phyloP scores from a whole-genome alignment of 2,888 invertebrate genomes.

The Lasioglossum lativentre region DNA sequence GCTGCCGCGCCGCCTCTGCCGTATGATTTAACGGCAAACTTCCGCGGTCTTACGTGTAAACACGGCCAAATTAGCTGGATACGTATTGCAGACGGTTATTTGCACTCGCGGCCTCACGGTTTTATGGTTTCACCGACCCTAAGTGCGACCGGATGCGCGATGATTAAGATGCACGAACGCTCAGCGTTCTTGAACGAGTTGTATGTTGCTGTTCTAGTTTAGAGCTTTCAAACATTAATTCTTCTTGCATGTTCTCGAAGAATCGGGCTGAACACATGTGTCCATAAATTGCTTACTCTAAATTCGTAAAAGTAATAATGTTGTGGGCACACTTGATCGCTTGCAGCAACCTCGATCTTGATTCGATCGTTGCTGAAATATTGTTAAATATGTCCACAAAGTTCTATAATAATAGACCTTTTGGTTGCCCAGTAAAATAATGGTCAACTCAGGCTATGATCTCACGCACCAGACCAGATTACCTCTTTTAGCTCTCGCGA shows the following conservation, averaged over 20 bases:
- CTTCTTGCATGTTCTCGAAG: background rate
- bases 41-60: conserved; percentile 56
- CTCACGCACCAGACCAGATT: background rate
- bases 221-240: background rate
- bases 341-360: too few species aligned
- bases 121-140: conserved; percentile 16
- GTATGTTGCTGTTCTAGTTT: background rate
- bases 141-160: background rate
- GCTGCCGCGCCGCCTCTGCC: conserved; percentile 26
- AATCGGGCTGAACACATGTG: background rate
- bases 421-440: too few species aligned
- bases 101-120: conserved; percentile 17
- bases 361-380: too few species aligned
- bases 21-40: conserved; percentile 61
- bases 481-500: background rate
- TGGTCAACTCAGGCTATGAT: background rate
- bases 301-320: background rate
- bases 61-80: conserved; percentile 59
- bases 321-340: background rate
- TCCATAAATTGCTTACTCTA: background rate
- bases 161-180: conserved; percentile 8
- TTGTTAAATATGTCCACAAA: too few species aligned
- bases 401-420: too few species aligned
- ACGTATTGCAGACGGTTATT: conserved; percentile 46
- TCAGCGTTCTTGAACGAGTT: background rate